Conservation (phyloP, 92 coral and sea anemone genomes). For the Pocillopora grandis region DNA sequence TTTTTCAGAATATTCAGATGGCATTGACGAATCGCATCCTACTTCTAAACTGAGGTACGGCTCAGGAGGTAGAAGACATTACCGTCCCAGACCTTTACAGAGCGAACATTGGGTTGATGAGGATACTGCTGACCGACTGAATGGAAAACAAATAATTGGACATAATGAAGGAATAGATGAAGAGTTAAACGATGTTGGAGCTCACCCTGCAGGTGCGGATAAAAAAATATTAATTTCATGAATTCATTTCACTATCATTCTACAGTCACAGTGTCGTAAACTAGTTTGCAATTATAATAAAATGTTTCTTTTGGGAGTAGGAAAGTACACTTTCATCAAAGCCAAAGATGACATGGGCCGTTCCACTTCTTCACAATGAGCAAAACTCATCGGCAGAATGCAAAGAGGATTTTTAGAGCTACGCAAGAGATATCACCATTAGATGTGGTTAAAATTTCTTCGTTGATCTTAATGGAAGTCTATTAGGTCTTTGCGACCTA, state of each 20-base stretch:
- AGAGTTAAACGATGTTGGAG: slow-evolving; percentile 7
- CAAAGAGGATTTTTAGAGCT: too few species aligned
- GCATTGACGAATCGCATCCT: not conserved
- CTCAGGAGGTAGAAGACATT: slow-evolving; percentile 16
- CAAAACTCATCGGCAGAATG: too few species aligned
- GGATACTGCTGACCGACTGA: slow-evolving; percentile 1
- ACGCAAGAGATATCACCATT: too few species aligned
- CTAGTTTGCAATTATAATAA: too few species aligned
- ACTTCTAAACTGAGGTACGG: slow-evolving; percentile 19
- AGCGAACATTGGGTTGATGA: slow-evolving; percentile 29
- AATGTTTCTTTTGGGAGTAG: too few species aligned
- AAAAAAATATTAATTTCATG: not conserved
- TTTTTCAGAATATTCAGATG: not conserved
- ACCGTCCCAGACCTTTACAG: slow-evolving; percentile 22
- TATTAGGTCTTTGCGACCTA: too few species aligned
- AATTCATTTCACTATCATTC: not conserved
- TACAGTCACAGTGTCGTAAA: not conserved
- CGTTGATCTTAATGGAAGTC: too few species aligned
- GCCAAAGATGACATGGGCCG: too few species aligned
- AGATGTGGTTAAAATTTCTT: too few species aligned
- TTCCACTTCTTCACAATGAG: too few species aligned
- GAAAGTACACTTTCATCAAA: too few species aligned
- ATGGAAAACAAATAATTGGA: slow-evolving; percentile 37
- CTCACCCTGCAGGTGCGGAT: slow-evolving; percentile 30
- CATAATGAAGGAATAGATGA: slow-evolving; percentile 24